Percentiles rank a stretch among this genome's conserved stretches.
Evolutionary conservation across 2,113 vertebrate genomes (phyloP).

Genomic region (Copsychus sechellarum): DNA sequence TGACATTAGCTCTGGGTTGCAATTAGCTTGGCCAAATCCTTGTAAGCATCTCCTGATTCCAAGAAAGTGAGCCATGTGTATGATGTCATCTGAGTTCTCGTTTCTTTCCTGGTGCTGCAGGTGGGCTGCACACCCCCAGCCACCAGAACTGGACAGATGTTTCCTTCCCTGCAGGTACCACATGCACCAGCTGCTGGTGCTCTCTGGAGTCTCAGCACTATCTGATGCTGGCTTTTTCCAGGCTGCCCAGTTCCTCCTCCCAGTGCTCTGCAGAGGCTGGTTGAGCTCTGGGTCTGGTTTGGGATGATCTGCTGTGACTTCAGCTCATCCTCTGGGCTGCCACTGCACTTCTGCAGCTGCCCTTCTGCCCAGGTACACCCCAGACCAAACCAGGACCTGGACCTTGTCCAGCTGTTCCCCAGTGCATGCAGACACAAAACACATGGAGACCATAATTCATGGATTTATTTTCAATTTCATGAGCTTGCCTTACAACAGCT

Average conservation of each 20-base stretch:
- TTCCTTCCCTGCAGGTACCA: neutral
- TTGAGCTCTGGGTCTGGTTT: neutral
- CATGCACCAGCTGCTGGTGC: fast-evolving
- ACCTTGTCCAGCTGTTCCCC: neutral
- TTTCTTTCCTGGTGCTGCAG: neutral
- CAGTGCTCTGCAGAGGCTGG: neutral
- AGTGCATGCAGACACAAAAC: neutral
- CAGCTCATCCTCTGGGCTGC: neutral
- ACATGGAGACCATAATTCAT: neutral
- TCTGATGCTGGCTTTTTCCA: neutral
- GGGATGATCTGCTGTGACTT: neutral
- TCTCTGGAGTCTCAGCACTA: neutral
- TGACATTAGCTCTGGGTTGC: neutral
- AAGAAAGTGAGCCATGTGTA: neutral
- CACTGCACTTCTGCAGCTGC: neutral
- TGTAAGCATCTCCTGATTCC: neutral
- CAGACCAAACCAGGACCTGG: too few relatives aligned
- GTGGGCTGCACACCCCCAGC: neutral
- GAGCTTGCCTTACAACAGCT: neutral
- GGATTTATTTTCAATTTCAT: neutral
- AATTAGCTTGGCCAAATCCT: neutral
- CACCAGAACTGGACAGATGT: neutral
- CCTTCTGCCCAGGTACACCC: neutral
- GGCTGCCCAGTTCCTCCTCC: neutral
- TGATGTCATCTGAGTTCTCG: fast-evolving